These are phyloP conservation scores for Kradibia gibbosae DNA, from an alignment of 1,140 invertebrate genomes.

Conservation along the genomic window DNA sequence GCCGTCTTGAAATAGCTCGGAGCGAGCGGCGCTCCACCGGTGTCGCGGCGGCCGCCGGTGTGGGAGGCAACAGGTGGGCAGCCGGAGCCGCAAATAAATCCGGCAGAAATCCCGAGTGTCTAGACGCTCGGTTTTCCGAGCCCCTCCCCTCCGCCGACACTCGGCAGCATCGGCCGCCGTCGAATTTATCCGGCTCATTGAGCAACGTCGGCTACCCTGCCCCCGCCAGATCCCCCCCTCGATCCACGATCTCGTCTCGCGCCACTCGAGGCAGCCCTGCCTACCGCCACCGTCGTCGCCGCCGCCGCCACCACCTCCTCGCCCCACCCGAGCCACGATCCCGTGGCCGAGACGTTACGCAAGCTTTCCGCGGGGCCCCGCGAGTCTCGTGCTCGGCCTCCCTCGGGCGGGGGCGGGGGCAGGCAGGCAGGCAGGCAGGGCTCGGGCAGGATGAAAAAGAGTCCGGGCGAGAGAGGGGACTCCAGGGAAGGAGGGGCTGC, in stretches of 20 bases:
- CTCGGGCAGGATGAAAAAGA: too few relatives aligned
- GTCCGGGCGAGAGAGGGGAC: too few relatives aligned
- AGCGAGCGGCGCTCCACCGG: background rate
- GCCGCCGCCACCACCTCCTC: too few relatives aligned
- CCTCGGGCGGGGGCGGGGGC: background rate
- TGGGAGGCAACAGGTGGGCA: constrained; percentile 20
- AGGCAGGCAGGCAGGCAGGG: too few relatives aligned
- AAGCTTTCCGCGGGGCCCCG: background rate
- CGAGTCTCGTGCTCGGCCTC: background rate
- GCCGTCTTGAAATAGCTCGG: constrained; percentile 14
- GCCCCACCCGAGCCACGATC: background rate
- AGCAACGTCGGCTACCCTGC: background rate
- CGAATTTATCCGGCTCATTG: constrained; percentile 26
- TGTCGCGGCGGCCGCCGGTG: background rate
- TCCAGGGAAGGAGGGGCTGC: too few relatives aligned
- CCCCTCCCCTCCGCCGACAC: background rate
- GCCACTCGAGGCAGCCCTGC: background rate
- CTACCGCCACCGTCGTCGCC: background rate
- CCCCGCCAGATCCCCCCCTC: background rate
- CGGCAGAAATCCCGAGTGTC: constrained; percentile 13
- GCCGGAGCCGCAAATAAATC: constrained; percentile 23
- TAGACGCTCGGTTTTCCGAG: constrained; percentile 24
- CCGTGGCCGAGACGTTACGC: background rate
- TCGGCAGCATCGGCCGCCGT: background rate
- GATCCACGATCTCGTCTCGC: background rate